Conservation (phyloP, 1,140 invertebrate genomes). For the Ostrea edulis region DNA sequence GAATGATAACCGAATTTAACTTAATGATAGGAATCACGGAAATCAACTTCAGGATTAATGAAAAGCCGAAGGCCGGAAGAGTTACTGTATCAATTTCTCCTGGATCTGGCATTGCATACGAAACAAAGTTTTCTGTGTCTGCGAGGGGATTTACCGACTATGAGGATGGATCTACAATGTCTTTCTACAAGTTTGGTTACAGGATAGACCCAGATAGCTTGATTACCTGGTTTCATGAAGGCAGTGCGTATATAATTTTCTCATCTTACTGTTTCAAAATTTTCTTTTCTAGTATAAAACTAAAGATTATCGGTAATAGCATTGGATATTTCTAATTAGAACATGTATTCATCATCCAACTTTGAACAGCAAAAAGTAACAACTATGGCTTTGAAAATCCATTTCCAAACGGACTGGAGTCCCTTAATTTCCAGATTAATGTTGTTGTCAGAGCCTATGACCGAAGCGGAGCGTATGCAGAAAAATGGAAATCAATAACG, state of each 20-base stretch:
- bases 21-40: constrained; percentile 49
- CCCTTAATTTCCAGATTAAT: constrained; percentile 41
- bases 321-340: not conserved
- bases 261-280: not conserved
- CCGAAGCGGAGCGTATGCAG: constrained; percentile 53
- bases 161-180: constrained; percentile 46
- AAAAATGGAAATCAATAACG: constrained; percentile 43
- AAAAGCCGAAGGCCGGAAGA: constrained; percentile 42
- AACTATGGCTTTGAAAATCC: constrained; percentile 48
- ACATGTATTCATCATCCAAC: not conserved
- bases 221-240: constrained; percentile 60
- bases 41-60: constrained; percentile 55
- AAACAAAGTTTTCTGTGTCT: constrained; percentile 53
- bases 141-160: constrained; percentile 50
- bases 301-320: no score
- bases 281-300: not conserved
- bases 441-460: constrained; percentile 61
- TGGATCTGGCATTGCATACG: constrained; percentile 51
- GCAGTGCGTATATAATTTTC: constrained; percentile 54
- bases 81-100: constrained; percentile 36
- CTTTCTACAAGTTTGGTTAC: constrained; percentile 61
- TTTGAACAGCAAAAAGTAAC: constrained; percentile 23
- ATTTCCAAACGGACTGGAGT: constrained; percentile 54
- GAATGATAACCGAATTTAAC: not conserved
- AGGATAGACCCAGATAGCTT: constrained; percentile 35